phyloP scores from a whole-genome alignment of 2,888 invertebrate species.

The Noctuana brunneofusca region DNA sequence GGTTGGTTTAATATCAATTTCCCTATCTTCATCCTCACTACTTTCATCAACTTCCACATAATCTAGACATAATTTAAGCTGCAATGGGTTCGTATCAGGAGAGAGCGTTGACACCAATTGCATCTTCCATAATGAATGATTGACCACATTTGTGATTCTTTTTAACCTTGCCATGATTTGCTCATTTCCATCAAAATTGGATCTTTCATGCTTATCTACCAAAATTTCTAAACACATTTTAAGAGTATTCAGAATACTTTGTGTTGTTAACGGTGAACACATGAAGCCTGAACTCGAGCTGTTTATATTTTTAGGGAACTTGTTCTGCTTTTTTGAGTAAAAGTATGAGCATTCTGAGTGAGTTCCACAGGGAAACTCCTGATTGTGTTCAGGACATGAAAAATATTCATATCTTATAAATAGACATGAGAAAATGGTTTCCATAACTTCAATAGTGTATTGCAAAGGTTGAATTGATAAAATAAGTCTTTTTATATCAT shows the following conservation, averaged over 20 bases:
- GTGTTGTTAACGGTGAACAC: conserved; percentile 83
- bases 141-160: conserved; percentile 76
- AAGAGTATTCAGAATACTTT: conserved; percentile 82
- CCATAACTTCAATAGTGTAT: conserved; percentile 84
- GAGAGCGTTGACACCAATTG: conserved; percentile 85
- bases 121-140: conserved; percentile 88
- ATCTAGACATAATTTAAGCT: conserved; percentile 69
- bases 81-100: conserved; percentile 70
- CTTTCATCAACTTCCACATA: conserved; percentile 75
- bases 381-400: conserved; percentile 76
- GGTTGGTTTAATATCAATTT: conserved; percentile 57
- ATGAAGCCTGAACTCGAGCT: conserved; percentile 77
- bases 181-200: conserved; percentile 54
- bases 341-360: conserved; percentile 79
- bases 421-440: conserved; percentile 88
- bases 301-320: conserved; percentile 51
- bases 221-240: conserved; percentile 80
- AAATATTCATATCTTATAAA: conserved; percentile 86
- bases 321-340: conserved; percentile 70
- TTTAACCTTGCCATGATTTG: conserved; percentile 54
- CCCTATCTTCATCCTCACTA: conserved; percentile 74
- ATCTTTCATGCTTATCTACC: conserved; percentile 55
- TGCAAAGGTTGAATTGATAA: conserved; percentile 71
- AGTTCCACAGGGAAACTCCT: conserved; percentile 70
- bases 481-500: conserved; percentile 75